These are phyloP conservation scores for Cyanoderma ruficeps DNA, from an alignment of 2,113 vertebrate genomes.

Conservation along the genomic window DNA sequence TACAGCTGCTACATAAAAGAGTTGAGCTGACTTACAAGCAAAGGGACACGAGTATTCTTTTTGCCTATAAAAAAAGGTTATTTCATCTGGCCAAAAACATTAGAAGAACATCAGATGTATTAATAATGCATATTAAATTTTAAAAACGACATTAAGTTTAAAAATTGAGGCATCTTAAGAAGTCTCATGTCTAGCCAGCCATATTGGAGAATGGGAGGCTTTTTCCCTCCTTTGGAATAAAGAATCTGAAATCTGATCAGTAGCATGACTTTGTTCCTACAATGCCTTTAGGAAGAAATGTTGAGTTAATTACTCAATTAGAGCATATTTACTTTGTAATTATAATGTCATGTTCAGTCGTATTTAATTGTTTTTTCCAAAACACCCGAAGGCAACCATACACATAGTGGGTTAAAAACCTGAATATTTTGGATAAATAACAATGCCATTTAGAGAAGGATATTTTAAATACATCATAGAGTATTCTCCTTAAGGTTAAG, in stretches of 20 bases:
- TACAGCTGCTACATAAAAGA: neutral
- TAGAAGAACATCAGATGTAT: neutral
- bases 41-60: neutral
- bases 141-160: neutral
- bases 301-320: constrained; percentile 68
- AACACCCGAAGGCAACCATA: constrained; percentile 44
- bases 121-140: neutral
- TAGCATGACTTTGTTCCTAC: constrained; percentile 13
- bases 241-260: constrained; percentile 53
- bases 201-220: neutral
- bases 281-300: constrained; percentile 62
- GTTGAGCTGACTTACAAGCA: neutral
- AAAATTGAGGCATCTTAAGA: neutral
- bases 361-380: constrained; percentile 66
- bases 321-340: constrained; percentile 66
- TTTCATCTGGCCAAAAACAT: neutral
- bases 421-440: constrained; percentile 7
- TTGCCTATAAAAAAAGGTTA: neutral
- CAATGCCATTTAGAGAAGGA: neutral
- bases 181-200: neutral
- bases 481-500: neutral
- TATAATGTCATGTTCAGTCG: constrained; percentile 60
- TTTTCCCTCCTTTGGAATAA: neutral
- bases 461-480: neutral
- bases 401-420: neutral